Conservation (phyloP, 2,888 invertebrate genomes). For the Troglohyphantes excavatus region DNA sequence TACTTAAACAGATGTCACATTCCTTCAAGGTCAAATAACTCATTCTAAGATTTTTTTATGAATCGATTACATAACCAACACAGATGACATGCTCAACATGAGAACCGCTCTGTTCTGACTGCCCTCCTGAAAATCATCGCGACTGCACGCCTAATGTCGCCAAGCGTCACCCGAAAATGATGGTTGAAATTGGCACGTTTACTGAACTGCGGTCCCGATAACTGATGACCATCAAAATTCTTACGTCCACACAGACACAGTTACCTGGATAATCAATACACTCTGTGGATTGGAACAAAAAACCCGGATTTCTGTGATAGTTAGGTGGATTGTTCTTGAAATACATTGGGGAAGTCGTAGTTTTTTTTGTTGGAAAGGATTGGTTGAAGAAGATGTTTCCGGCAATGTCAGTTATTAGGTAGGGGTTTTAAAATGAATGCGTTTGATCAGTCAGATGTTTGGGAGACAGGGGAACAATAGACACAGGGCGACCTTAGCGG, state of each 20-base stretch:
- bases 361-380: not conserved
- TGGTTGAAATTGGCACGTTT: not conserved
- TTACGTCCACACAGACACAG: conserved; percentile 17
- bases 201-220: conserved; percentile 30
- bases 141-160: not conserved
- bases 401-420: no score
- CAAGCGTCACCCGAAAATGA: not conserved
- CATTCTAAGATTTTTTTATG: no score
- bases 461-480: no score
- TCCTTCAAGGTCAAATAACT: no score
- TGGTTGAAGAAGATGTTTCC: no score
- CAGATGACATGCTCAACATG: no score
- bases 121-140: not conserved
- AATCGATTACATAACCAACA: no score
- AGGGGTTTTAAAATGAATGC: no score
- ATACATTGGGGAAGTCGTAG: not conserved
- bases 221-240: conserved; percentile 42
- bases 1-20: no score
- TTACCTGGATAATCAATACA: conserved; percentile 42
- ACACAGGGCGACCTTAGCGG: no score
- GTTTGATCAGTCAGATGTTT: no score
- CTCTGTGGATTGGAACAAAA: not conserved
- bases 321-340: conserved; percentile 8
- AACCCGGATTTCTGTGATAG: conserved; percentile 5
- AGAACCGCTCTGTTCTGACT: not conserved